These are phyloP conservation scores for Macroglossus sobrinus DNA, from an alignment of 2,113 vertebrate genomes.

Conservation along the genomic window DNA sequence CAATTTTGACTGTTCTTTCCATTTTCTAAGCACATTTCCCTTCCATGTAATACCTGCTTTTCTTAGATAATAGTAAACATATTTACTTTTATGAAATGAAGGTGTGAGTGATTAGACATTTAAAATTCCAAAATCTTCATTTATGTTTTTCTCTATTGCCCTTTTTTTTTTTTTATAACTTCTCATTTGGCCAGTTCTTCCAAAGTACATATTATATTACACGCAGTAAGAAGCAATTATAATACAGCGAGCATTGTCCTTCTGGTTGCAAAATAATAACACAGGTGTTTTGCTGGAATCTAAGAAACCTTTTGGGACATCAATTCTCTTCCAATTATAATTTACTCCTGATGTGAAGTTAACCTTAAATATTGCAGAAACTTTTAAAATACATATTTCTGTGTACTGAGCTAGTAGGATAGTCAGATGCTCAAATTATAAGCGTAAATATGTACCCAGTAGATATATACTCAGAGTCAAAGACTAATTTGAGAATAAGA, in stretches of 20 bases:
- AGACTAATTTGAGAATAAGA: constrained; percentile 13
- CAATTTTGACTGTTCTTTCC: neutral
- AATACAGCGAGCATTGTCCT: neutral
- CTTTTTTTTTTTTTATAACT: neutral
- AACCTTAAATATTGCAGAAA: constrained; percentile 4
- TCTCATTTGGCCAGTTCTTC: neutral
- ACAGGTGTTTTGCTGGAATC: constrained; percentile 41
- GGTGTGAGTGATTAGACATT: neutral
- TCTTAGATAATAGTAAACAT: neutral
- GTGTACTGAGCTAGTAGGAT: neutral
- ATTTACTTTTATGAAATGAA: constrained; percentile 21
- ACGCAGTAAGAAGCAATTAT: neutral
- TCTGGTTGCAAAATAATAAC: neutral
- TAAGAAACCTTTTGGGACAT: constrained; percentile 18
- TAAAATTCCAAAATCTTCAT: neutral
- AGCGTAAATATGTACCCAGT: neutral
- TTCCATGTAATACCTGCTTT: constrained; percentile 18
- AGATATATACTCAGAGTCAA: neutral
- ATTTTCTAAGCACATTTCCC: neutral
- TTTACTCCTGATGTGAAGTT: neutral
- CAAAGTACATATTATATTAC: neutral
- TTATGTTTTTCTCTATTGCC: neutral
- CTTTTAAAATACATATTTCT: neutral
- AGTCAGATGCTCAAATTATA: neutral
- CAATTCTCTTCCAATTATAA: constrained; percentile 40